A percentile compares a stretch with the other conserved stretches of the same genome.
phyloP scores from a whole-genome alignment of 2,113 vertebrate species.

The Paratilapia polleni region DNA sequence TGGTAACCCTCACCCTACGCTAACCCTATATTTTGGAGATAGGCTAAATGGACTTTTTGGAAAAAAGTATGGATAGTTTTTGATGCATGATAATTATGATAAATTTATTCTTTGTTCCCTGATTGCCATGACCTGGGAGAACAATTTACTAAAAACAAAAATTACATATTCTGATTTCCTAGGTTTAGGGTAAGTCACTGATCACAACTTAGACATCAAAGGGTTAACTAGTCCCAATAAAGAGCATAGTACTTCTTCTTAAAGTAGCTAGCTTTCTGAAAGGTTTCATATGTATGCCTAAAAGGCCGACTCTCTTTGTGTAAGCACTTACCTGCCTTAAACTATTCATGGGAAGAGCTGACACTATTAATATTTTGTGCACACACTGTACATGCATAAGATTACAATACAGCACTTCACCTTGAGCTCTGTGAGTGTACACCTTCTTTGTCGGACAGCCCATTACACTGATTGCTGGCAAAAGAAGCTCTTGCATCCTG shows the following conservation, averaged over 20 bases:
- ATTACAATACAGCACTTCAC: slow-evolving; percentile 36
- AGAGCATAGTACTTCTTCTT: not conserved
- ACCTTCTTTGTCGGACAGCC: slow-evolving; percentile 40
- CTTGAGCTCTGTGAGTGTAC: slow-evolving; percentile 14
- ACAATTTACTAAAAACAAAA: not conserved
- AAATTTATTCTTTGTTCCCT: not conserved
- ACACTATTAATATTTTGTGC: slow-evolving; percentile 51
- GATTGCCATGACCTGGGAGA: no score
- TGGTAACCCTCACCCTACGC: no score
- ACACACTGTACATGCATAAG: slow-evolving; percentile 16
- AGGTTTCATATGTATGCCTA: not conserved
- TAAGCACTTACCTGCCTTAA: slow-evolving; percentile 51
- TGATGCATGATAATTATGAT: no score
- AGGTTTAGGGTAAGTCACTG: not conserved
- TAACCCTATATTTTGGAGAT: no score
- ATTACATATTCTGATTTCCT: not conserved
- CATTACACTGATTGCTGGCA: slow-evolving; percentile 70
- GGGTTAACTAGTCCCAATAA: not conserved
- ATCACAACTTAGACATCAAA: not conserved
- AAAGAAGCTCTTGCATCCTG: slow-evolving; percentile 32
- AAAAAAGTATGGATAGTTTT: no score
- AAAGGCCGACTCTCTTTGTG: not conserved
- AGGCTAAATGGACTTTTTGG: no score
- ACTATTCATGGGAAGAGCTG: slow-evolving; percentile 46
- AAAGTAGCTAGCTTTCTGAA: not conserved